Percentiles rank a stretch among this genome's conserved stretches.
Evolutionary conservation across 2,113 vertebrate species (phyloP).

Genomic region (Heterocephalus glaber): DNA sequence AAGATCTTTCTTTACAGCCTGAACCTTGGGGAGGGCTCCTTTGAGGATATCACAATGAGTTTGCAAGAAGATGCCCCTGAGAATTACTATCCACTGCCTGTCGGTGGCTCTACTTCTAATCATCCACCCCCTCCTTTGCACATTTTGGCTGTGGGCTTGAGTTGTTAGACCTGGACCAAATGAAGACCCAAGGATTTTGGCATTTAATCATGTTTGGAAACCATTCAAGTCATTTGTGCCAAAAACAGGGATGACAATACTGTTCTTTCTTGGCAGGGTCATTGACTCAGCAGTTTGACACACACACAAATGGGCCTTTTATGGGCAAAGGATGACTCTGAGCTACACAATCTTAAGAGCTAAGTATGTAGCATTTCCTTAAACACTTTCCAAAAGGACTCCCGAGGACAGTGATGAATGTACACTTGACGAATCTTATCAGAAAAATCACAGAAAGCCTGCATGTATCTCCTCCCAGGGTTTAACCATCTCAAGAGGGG

Average conservation of each 20-base stretch:
- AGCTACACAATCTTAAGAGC: constrained; percentile 42
- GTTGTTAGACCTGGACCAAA: neutral
- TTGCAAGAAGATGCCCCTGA: neutral
- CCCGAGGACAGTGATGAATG: neutral
- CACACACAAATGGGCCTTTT: constrained; percentile 35
- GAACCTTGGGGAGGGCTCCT: neutral
- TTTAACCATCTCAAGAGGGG: neutral
- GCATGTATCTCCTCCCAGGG: neutral
- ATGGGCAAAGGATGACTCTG: constrained; percentile 48
- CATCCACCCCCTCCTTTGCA: neutral
- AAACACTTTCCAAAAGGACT: constrained; percentile 39
- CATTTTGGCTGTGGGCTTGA: neutral
- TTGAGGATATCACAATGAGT: neutral
- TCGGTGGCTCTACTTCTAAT: neutral
- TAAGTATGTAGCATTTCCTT: constrained; percentile 36
- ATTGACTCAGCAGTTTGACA: neutral
- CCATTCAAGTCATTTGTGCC: constrained; percentile 25
- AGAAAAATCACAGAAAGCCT: neutral
- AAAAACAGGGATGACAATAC: constrained; percentile 1
- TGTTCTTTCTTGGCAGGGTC: neutral
- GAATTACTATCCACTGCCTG: neutral
- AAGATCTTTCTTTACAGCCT: neutral
- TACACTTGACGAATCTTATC: constrained; percentile 12
- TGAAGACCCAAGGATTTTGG: neutral
- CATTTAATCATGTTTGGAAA: constrained; percentile 46